A percentile compares a stretch with the other conserved stretches of the same genome.
Conservation (phyloP, 2,113 vertebrate genomes). For the Lipotes vexillifer region DNA sequence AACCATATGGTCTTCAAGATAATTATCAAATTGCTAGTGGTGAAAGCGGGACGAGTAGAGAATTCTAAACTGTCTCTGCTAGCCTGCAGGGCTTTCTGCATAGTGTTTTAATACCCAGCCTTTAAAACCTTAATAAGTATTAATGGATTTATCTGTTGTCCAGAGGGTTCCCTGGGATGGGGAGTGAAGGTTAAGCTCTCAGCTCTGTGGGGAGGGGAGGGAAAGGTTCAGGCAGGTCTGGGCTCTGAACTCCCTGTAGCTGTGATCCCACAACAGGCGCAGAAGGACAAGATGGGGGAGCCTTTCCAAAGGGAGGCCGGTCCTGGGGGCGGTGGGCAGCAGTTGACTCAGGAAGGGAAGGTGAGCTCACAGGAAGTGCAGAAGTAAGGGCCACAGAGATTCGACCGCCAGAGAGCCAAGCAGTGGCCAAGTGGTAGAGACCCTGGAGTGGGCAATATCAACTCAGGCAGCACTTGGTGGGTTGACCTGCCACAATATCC, state of each 20-base stretch:
- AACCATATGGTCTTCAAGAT: neutral
- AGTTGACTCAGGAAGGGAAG: neutral
- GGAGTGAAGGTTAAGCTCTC: neutral
- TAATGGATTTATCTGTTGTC: neutral
- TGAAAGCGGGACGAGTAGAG: neutral
- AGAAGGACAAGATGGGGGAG: neutral
- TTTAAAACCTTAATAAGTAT: slow-evolving; percentile 15
- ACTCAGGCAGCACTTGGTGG: neutral
- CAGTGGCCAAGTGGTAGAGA: neutral
- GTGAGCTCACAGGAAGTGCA: neutral
- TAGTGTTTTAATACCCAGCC: neutral
- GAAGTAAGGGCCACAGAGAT: neutral
- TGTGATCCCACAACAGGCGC: neutral
- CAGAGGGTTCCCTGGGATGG: neutral
- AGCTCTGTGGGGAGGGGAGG: neutral
- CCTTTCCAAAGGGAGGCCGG: neutral
- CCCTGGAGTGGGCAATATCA: rapidly evolving
- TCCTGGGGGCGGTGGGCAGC: neutral
- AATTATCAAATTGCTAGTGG: slow-evolving; percentile 7
- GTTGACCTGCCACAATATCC: rapidly evolving
- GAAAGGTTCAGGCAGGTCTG: neutral
- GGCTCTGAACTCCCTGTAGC: neutral
- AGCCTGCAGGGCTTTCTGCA: neutral
- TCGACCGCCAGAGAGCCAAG: neutral
- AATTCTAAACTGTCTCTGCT: slow-evolving; percentile 20